Conservation (phyloP, 2,888 invertebrate species). For the Scrobipalpa atriplicella region DNA sequence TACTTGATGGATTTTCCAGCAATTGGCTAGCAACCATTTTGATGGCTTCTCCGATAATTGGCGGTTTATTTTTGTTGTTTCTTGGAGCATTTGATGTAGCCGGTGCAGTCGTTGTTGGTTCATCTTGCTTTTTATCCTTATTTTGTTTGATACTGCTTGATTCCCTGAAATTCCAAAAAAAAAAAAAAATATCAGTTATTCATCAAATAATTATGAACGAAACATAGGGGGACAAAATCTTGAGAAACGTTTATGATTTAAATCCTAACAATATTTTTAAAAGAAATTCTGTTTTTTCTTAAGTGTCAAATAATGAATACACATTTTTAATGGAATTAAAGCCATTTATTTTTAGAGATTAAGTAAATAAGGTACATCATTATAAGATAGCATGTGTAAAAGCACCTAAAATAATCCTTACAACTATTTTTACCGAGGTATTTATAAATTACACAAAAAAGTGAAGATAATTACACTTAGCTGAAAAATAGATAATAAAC, state of each 20-base stretch:
- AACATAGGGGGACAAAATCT: neutral
- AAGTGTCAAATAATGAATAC: neutral
- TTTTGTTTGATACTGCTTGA: constrained; percentile 22
- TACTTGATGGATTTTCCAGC: constrained; percentile 69
- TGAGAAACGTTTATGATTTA: too few species aligned
- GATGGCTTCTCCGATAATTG: constrained; percentile 80
- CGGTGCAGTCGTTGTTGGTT: constrained; percentile 34
- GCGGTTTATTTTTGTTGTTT: constrained; percentile 67
- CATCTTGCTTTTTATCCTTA: constrained; percentile 33
- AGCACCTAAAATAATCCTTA: too few species aligned
- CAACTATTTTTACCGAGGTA: too few species aligned
- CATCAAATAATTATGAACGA: neutral
- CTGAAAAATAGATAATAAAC: too few species aligned
- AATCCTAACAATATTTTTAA: too few species aligned
- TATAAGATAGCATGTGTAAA: too few species aligned
- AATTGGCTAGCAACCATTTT: constrained; percentile 83
- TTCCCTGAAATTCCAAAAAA: constrained; percentile 20
- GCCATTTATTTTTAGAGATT: too few species aligned
- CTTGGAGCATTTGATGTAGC: constrained; percentile 52
- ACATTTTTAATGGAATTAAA: constrained; percentile 9
- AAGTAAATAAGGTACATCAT: too few species aligned
- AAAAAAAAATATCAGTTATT: neutral
- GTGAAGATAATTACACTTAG: too few species aligned
- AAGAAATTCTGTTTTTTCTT: neutral
- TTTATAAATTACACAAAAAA: too few species aligned